Base-by-base conservation (phyloP, 1,140 invertebrate species). In the Argopecten irradians region DNA sequence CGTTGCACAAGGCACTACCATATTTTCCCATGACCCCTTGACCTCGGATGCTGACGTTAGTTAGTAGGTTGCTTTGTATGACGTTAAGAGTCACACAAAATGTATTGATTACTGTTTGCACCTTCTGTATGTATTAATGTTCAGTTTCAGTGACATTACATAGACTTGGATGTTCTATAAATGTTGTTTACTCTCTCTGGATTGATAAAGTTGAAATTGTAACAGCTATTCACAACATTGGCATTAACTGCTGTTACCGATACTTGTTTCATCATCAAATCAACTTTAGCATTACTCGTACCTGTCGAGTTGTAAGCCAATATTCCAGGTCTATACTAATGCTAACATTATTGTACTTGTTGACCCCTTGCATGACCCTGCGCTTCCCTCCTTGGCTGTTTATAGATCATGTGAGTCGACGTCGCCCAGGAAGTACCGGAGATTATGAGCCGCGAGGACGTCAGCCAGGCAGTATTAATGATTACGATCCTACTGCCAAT, bases 381-480 rank as follows among this genome's bases (percentile, higher is more conserved):
- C 55, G n/a, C n/a, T 71, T 22, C 55, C 1, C 28, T 71, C 55
- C 55, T 71, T 71, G 55, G 22, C 22, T 71, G 5, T 71, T 71
- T 71, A n/a, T 71, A 71, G 55, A 71, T 11, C 13, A 1, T 11
- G 13, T 19, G 55, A 5, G n/a, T 71, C n/a, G 55, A 71, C 55
- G 55, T 71, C 55, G 55, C 28, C 55, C 55, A 22, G 55, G 55
- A 5, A 71, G 55, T 11, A 71, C 55, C 16, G 55, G 55, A 28
- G 55, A 71, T 16, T n/a, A 71, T 71, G 92, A 89, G 41, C 82
- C 83, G 28, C 90, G 89, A 71, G 86, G 89, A 84, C 87, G 89
- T 19, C 88, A 87, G 82, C 93, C 93, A 36, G 92, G 93, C 28
- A 93, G 90, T 88, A 92, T 93, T 89, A 91, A 89, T 86, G 90